Base-by-base conservation (phyloP, 2,888 invertebrate genomes). In the Lasius platythorax region DNA sequence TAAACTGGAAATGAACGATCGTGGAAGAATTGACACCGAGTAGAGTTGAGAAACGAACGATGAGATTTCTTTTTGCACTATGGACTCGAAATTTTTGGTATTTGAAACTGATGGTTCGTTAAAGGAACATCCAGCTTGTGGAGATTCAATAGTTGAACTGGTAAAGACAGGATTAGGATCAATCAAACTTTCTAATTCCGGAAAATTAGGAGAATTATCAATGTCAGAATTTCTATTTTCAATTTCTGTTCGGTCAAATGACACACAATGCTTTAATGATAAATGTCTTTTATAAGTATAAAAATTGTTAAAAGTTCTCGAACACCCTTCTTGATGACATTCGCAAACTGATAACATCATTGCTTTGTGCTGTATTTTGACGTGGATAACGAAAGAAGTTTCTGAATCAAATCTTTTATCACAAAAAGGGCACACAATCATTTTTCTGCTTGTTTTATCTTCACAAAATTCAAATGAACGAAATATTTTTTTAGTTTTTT, bases 241-340 rank as follows among this genome's bases (percentile, higher is more conserved):
- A 63, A 30, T 63, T 63, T 5, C 12, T 18, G 15, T 18, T 63
- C 30, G 8, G 30, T 15, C 2, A 30, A 63, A 30, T 28, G 58
- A 28, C 1, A 3, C 12, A 30, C 28, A 61, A 63, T 33, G 18
- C 23, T 15, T 30, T 63, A 9, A 67, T 18, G 43, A 28, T 23
- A 43, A 67, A 5, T 67, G 66, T 67, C 23, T 67, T 43, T 67
- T 67, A 43, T 67, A 67, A 8, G 43, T 9, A 18, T 67, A 67
- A 43, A 67, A 43, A 40, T 5, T 67, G 12, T 67, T 67, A 28
- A 67, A 67, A 43, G 4, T 67, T 67, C 43, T 67, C 15, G 3
- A n/a, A 67, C 67, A 67, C 12, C 15, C 9, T 12, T 28, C 11
- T n/a, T 67, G 15, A 15, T 15, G 12, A 67, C 67, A 67, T 3